Evolutionary conservation across 2,113 vertebrate species (phyloP).

Genomic region (Lipotes vexillifer): DNA sequence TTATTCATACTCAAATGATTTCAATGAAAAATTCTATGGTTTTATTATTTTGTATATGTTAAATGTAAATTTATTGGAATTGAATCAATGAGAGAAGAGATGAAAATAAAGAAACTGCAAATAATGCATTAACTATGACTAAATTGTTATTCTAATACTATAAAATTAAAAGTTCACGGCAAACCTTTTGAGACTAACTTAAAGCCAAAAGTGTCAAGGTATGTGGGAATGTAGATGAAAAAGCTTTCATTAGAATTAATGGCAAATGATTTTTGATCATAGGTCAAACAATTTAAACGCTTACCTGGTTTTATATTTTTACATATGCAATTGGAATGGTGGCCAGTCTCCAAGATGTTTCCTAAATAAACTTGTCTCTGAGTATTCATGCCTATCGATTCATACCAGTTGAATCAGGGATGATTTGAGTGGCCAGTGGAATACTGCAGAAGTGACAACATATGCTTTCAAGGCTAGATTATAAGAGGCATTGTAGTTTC

Average conservation of each 20-base stretch:
- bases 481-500: neutral
- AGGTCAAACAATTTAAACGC: slow-evolving; percentile 10
- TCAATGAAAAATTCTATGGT: neutral
- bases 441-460: neutral
- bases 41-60: slow-evolving; percentile 40
- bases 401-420: neutral
- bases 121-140: neutral
- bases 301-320: slow-evolving; percentile 9
- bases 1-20: neutral
- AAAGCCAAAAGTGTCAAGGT: neutral
- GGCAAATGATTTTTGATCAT: neutral
- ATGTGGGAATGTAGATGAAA: neutral
- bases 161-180: slow-evolving; percentile 10
- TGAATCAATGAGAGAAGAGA: slow-evolving; percentile 26
- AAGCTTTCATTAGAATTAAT: neutral
- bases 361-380: neutral
- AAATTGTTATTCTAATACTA: neutral
- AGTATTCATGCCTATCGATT: neutral
- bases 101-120: slow-evolving; percentile 22
- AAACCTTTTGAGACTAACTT: slow-evolving; percentile 10
- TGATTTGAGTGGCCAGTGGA: neutral
- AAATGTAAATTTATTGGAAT: slow-evolving; percentile 33
- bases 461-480: neutral
- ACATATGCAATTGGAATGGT: neutral
- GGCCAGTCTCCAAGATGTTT: neutral